These are phyloP conservation scores for Percina caprodes DNA, from an alignment of 2,113 vertebrate genomes.

Conservation along the genomic window DNA sequence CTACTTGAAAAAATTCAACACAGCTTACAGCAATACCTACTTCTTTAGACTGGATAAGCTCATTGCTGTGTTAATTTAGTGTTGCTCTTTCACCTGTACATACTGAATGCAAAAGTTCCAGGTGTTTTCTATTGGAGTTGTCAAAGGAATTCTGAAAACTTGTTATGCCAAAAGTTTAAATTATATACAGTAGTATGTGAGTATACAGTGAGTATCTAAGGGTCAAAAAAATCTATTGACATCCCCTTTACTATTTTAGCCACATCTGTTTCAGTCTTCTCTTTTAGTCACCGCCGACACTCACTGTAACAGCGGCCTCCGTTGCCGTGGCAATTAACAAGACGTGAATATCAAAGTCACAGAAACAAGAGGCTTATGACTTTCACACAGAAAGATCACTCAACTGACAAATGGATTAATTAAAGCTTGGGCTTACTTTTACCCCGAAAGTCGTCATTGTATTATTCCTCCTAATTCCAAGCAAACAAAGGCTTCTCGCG, in stretches of 20 bases:
- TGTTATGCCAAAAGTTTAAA: not conserved
- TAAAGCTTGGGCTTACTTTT: slow-evolving; percentile 60
- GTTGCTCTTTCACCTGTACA: not conserved
- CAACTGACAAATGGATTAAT: slow-evolving; percentile 73
- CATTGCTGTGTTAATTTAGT: not conserved
- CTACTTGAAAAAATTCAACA: not conserved
- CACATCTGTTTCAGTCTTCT: slow-evolving; percentile 33
- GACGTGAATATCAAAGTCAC: slow-evolving; percentile 69
- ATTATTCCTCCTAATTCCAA: slow-evolving; percentile 49
- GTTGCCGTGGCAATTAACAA: slow-evolving; percentile 67
- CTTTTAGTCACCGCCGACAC: slow-evolving; percentile 18
- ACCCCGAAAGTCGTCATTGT: slow-evolving; percentile 38
- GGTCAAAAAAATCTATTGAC: not conserved
- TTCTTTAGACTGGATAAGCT: not conserved
- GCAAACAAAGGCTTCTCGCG: slow-evolving; percentile 46
- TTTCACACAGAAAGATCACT: slow-evolving; percentile 68
- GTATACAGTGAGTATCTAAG: not conserved
- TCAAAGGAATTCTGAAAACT: not conserved
- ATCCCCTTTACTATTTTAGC: not conserved
- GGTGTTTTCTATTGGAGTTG: not conserved
- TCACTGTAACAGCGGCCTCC: slow-evolving; percentile 10
- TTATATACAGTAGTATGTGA: not conserved
- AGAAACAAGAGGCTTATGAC: slow-evolving; percentile 65
- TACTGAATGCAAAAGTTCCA: not conserved
- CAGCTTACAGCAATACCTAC: not conserved